Evolutionary conservation across 2,113 vertebrate genomes (phyloP).

Genomic region (Stegastes partitus): DNA sequence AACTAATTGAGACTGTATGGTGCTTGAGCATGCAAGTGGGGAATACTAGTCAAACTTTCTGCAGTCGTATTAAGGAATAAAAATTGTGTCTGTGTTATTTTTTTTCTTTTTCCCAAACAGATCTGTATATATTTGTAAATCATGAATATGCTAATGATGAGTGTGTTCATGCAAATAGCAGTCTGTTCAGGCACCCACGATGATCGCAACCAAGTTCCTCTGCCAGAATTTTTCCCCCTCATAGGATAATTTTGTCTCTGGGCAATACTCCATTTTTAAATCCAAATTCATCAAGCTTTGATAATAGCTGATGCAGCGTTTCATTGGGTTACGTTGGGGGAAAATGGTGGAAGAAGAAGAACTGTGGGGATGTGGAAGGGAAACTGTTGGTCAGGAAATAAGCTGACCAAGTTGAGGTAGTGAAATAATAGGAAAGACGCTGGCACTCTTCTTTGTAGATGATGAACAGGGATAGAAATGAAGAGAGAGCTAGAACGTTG

Average conservation of each 20-base stretch:
- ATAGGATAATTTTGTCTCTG: conserved; percentile 73
- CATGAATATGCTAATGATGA: conserved; percentile 54
- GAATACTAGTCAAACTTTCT: conserved; percentile 26
- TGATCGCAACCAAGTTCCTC: conserved; percentile 54
- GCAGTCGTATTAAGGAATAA: conserved; percentile 3
- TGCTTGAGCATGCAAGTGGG: not conserved
- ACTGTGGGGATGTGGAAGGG: not conserved
- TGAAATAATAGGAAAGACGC: conserved; percentile 2
- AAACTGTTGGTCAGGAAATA: conserved; percentile 32
- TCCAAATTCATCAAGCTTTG: conserved; percentile 71
- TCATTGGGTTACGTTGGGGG: conserved; percentile 31
- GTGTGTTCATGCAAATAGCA: conserved; percentile 45
- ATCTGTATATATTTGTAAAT: conserved; percentile 56
- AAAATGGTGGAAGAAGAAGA: conserved; percentile 21
- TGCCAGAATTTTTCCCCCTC: conserved; percentile 46
- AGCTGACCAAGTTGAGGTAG: conserved; percentile 31
- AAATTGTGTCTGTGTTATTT: conserved; percentile 12
- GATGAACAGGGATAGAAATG: not conserved
- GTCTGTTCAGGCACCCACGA: conserved; percentile 35
- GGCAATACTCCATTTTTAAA: conserved; percentile 72
- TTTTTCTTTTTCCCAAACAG: conserved; percentile 4
- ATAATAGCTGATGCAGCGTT: conserved; percentile 72
- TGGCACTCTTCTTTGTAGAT: not conserved
- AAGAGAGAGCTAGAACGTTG: no score
- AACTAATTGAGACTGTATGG: conserved; percentile 31